Percentiles rank a stretch among this genome's conserved stretches.
phyloP scores from a whole-genome alignment of 2,797 vertebrate genomes.

The Smutsia temminckii region DNA sequence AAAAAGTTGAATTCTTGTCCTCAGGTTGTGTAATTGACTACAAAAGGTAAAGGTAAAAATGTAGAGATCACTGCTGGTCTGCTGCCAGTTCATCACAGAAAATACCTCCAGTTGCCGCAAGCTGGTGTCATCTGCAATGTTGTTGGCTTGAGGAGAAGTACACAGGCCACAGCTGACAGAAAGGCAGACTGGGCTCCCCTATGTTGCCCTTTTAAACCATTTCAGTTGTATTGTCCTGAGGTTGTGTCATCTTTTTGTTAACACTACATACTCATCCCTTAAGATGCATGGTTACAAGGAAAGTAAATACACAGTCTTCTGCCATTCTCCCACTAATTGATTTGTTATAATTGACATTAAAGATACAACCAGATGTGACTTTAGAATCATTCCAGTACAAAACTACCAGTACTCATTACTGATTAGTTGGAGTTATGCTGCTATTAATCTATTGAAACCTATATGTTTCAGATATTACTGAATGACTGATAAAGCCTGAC shows the following conservation, averaged over 20 bases:
- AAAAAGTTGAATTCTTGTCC: constrained; percentile 20
- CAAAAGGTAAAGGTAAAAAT: constrained; percentile 38
- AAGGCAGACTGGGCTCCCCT: background rate
- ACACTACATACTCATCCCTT: background rate
- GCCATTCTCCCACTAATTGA: background rate
- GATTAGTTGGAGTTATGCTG: background rate
- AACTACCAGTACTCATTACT: background rate
- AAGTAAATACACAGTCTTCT: background rate
- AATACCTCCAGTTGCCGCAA: background rate
- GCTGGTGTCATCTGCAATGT: background rate
- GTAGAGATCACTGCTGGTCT: background rate
- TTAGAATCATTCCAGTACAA: background rate
- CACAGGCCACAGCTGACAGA: background rate
- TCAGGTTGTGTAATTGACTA: background rate
- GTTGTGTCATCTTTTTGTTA: background rate
- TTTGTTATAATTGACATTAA: background rate
- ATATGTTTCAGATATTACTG: background rate
- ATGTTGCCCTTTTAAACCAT: background rate
- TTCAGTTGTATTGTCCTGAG: background rate
- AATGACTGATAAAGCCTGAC: background rate
- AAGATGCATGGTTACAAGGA: background rate
- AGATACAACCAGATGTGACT: background rate
- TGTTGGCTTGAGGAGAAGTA: background rate
- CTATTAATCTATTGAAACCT: background rate
- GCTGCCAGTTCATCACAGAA: background rate